Percentiles rank a stretch among this genome's conserved stretches.
These are phyloP conservation scores for Tetramorium parvispinum DNA, from an alignment of 1,140 invertebrate genomes.

Conservation along the genomic window DNA sequence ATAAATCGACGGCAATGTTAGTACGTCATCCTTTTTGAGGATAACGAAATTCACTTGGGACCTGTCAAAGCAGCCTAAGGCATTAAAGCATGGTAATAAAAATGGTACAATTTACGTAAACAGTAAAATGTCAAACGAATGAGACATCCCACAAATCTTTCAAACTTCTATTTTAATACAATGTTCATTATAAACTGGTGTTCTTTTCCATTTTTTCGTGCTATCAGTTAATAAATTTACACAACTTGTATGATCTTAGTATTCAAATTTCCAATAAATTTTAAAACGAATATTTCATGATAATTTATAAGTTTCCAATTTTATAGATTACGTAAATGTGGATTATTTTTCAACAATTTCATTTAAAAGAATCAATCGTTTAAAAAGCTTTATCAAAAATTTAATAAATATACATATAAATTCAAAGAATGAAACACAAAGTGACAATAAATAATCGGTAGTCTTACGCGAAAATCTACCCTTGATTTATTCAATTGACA, in stretches of 20 bases:
- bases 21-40: neutral
- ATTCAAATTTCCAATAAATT: neutral
- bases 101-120: neutral
- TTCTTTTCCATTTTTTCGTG: neutral
- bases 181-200: neutral
- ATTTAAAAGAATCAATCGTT: neutral
- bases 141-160: neutral
- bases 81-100: neutral
- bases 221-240: neutral
- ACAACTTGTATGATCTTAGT: neutral
- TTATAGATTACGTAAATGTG: neutral
- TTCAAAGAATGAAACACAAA: neutral
- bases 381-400: neutral
- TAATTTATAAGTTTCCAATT: neutral
- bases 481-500: constrained; percentile 10
- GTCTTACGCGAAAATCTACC: neutral
- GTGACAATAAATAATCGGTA: neutral
- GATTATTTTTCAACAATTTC: neutral
- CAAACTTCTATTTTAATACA: neutral
- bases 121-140: constrained; percentile 2
- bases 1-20: constrained; percentile 5
- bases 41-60: constrained; percentile 26
- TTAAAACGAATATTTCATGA: neutral
- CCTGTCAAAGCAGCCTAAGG: neutral
- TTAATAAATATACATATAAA: neutral